phyloP scores from a whole-genome alignment of 1,140 invertebrate species.

The Teleogryllus occipitalis region DNA sequence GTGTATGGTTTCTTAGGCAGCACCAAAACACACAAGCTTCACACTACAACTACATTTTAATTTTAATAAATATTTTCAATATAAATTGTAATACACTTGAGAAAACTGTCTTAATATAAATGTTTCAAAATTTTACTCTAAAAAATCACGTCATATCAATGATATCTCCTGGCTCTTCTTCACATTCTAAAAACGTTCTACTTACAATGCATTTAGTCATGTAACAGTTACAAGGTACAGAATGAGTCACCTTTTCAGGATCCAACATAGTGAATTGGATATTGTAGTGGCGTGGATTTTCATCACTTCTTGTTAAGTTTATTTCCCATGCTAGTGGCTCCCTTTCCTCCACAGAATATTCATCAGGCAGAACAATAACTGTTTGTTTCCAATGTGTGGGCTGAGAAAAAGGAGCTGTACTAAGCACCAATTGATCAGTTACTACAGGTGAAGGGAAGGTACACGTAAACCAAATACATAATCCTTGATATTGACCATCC shows the following conservation, averaged over 20 bases:
- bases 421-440: slow-evolving; percentile 41
- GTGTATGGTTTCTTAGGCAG: too few relatives aligned
- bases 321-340: slow-evolving; percentile 63
- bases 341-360: slow-evolving; percentile 33
- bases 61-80: too few relatives aligned
- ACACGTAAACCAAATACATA: slow-evolving; percentile 45
- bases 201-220: slow-evolving; percentile 70
- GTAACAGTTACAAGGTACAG: slow-evolving; percentile 65
- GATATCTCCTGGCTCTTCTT: slow-evolving; percentile 12
- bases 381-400: slow-evolving; percentile 98
- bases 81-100: too few relatives aligned
- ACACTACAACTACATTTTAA: too few relatives aligned
- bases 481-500: slow-evolving; percentile 59
- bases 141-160: background rate
- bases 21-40: too few relatives aligned
- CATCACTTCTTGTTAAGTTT: slow-evolving; percentile 42
- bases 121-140: too few relatives aligned
- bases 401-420: slow-evolving; percentile 62
- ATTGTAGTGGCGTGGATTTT: slow-evolving; percentile 50
- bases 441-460: slow-evolving; percentile 31
- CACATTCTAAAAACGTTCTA: slow-evolving; percentile 45
- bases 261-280: slow-evolving; percentile 62
- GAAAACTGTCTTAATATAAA: too few relatives aligned
- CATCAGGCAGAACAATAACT: slow-evolving; percentile 48
- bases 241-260: slow-evolving; percentile 58